Conservation (phyloP, 2,888 invertebrate genomes). For the Drosophila greeni region DNA sequence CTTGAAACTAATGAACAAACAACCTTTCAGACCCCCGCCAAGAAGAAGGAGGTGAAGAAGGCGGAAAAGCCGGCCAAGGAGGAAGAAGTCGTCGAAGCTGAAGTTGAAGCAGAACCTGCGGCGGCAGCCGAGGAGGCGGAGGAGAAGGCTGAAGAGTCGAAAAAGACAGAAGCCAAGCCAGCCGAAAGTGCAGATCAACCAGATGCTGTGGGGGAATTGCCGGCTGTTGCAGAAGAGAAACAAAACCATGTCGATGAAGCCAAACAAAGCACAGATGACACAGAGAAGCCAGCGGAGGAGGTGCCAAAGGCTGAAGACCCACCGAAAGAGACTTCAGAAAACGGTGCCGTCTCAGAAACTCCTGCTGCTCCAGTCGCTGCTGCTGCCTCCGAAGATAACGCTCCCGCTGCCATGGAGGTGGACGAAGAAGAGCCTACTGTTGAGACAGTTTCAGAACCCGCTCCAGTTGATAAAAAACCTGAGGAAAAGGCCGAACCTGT, state of each 20-base stretch:
- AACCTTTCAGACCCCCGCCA: slow-evolving; percentile 47
- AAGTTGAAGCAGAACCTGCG: not conserved
- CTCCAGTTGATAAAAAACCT: slow-evolving; percentile 34
- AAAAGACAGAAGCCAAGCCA: slow-evolving; percentile 36
- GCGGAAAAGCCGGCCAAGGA: slow-evolving; percentile 46
- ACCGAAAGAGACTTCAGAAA: slow-evolving; percentile 45
- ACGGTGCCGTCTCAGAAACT: slow-evolving; percentile 34
- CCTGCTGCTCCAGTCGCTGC: slow-evolving; percentile 22
- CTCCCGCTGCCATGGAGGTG: slow-evolving; percentile 52
- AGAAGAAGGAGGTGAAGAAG: slow-evolving; percentile 54
- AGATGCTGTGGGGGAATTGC: slow-evolving; percentile 44
- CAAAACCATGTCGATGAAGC: slow-evolving; percentile 58
- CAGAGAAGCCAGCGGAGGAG: slow-evolving; percentile 36
- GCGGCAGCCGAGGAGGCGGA: slow-evolving; percentile 7
- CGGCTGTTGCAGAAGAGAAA: slow-evolving; percentile 42
- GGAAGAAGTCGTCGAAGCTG: slow-evolving; percentile 10
- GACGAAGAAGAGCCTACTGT: slow-evolving; percentile 40
- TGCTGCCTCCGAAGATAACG: slow-evolving; percentile 24
- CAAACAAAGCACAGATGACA: slow-evolving; percentile 36
- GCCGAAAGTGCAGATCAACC: slow-evolving; percentile 49
- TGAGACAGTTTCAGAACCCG: slow-evolving; percentile 30
- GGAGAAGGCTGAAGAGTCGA: slow-evolving; percentile 12
- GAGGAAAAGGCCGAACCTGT: slow-evolving; percentile 29
- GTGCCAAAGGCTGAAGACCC: slow-evolving; percentile 47
- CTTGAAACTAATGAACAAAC: slow-evolving; percentile 4